These are phyloP conservation scores for Troides aeacus DNA, from an alignment of 2,888 invertebrate genomes.

Conservation along the genomic window DNA sequence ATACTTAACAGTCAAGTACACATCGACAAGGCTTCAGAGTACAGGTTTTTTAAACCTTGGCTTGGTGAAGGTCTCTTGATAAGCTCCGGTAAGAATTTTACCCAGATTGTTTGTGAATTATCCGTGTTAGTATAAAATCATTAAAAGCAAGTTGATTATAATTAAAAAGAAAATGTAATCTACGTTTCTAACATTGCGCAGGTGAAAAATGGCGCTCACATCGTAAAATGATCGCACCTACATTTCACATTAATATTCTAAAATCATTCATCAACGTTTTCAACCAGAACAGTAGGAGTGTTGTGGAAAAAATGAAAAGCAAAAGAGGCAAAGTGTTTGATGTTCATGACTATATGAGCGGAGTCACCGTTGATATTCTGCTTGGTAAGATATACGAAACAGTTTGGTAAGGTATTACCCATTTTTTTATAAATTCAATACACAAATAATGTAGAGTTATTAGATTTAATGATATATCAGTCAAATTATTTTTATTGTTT, in stretches of 20 bases:
- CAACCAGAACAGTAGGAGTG: conserved; percentile 85
- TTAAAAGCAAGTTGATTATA: background rate
- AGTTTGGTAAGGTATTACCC: background rate
- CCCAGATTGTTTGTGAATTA: background rate
- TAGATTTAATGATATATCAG: too few relatives aligned
- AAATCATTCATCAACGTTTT: conserved; percentile 89
- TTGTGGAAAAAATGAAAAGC: conserved; percentile 83
- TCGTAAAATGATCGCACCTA: conserved; percentile 90
- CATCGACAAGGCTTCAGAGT: conserved; percentile 86
- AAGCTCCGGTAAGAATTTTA: conserved; percentile 81
- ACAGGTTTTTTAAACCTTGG: conserved; percentile 89
- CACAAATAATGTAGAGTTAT: too few relatives aligned
- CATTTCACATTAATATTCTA: conserved; percentile 90
- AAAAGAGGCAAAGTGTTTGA: conserved; percentile 87
- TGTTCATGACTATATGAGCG: conserved; percentile 89
- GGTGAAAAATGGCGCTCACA: conserved; percentile 90
- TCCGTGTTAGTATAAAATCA: background rate
- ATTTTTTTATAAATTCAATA: background rate
- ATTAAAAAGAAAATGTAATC: background rate
- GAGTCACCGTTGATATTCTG: conserved; percentile 88
- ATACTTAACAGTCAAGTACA: conserved; percentile 87
- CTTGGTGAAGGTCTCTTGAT: conserved; percentile 89
- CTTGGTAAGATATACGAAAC: conserved; percentile 67
- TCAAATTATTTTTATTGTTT: too few relatives aligned
- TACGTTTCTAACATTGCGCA: conserved; percentile 37